Evolutionary conservation across 2,797 vertebrate species (phyloP).

Genomic region (Anas acuta): DNA sequence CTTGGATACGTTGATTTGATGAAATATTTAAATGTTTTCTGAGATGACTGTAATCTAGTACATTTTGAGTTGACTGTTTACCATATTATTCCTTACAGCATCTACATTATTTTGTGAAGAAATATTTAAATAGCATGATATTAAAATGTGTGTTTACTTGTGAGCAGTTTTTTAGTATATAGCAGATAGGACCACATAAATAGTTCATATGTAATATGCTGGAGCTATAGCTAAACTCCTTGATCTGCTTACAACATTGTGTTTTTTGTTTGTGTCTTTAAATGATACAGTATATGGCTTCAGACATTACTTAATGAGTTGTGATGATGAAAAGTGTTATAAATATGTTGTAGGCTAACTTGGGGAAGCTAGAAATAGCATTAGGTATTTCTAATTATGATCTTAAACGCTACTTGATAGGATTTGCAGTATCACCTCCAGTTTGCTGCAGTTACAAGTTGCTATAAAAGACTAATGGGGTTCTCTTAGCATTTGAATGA

Average conservation of each 20-base stretch:
- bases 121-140: not conserved
- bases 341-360: slow-evolving; percentile 56
- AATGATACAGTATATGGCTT: slow-evolving; percentile 30
- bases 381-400: slow-evolving; percentile 53
- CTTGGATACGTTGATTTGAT: not conserved
- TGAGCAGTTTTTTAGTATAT: not conserved
- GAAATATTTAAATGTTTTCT: not conserved
- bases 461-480: not conserved
- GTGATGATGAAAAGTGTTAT: slow-evolving; percentile 62
- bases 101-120: not conserved
- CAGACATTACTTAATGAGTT: slow-evolving; percentile 29
- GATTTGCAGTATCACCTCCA: slow-evolving; percentile 2
- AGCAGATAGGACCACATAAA: not conserved
- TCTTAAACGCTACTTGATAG: slow-evolving; percentile 43
- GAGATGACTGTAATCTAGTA: not conserved
- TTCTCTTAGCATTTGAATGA: slow-evolving; percentile 4
- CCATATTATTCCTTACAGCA: not conserved
- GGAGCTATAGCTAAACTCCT: not conserved
- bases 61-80: not conserved
- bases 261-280: slow-evolving; percentile 45
- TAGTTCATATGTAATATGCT: not conserved
- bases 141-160: not conserved
- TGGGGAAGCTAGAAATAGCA: slow-evolving; percentile 49
- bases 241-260: not conserved
- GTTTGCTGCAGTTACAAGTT: not conserved